phyloP scores from a whole-genome alignment of 2,113 vertebrate genomes.

The Ceratotherium simum region DNA sequence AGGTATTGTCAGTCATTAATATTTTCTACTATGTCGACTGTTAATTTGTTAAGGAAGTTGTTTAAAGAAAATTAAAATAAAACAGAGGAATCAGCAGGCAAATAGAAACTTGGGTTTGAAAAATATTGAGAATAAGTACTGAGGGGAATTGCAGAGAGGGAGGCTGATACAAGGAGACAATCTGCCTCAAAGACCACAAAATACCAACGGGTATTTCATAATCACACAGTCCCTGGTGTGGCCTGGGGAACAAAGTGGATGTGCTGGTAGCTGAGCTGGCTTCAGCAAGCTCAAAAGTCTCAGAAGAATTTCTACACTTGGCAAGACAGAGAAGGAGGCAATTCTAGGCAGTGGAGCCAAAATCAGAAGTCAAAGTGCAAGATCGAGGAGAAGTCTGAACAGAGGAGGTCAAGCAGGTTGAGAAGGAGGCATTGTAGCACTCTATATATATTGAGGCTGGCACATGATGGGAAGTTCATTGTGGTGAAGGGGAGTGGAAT shows the following conservation, averaged over 20 bases:
- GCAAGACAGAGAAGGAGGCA: too few relatives aligned
- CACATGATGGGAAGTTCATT: neutral
- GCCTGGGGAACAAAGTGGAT: neutral
- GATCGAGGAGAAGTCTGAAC: neutral
- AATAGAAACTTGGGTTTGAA: neutral
- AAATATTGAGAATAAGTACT: neutral
- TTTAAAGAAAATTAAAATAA: neutral
- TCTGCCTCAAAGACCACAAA: too few relatives aligned
- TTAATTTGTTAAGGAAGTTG: neutral
- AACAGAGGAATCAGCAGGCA: neutral
- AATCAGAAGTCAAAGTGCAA: too few relatives aligned
- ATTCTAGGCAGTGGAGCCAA: neutral
- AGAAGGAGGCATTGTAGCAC: neutral
- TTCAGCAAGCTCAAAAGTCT: neutral
- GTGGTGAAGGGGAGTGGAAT: too few relatives aligned
- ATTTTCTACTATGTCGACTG: neutral
- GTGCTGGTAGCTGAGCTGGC: too few relatives aligned
- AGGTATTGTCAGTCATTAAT: neutral
- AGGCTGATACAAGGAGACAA: too few relatives aligned
- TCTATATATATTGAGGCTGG: too few relatives aligned
- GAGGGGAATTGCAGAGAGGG: too few relatives aligned
- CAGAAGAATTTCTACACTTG: neutral
- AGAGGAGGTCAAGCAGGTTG: neutral
- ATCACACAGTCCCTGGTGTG: neutral
- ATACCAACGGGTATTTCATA: neutral